Evolutionary conservation across 2,113 vertebrate genomes (phyloP).

Genomic region (Aegypius monachus): DNA sequence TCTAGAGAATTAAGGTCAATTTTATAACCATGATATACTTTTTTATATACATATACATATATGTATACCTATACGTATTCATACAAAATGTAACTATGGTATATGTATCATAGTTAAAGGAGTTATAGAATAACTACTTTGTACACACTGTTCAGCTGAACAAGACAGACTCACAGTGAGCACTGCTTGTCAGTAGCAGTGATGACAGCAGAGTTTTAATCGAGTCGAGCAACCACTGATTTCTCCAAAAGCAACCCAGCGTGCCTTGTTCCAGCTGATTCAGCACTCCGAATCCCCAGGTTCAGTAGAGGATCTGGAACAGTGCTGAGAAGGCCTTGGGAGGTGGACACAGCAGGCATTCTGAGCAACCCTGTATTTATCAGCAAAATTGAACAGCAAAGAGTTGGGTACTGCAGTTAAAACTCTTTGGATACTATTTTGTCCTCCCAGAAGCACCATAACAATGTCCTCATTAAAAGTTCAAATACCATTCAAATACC

Average conservation of each 20-base stretch:
- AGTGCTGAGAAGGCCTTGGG: neutral
- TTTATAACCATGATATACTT: neutral
- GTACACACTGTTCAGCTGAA: neutral
- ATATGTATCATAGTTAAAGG: neutral
- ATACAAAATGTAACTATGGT: neutral
- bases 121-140: neutral
- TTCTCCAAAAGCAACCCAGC: neutral
- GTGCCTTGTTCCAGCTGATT: neutral
- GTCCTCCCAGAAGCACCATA: neutral
- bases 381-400: neutral
- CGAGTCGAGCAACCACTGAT: accelerated
- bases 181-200: neutral
- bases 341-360: neutral
- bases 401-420: neutral
- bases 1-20: neutral
- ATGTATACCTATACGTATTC: neutral
- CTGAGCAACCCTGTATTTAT: neutral
- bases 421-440: neutral
- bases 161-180: neutral
- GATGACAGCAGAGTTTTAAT: neutral
- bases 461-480: neutral
- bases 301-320: neutral
- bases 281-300: neutral
- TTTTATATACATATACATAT: neutral
- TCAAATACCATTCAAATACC: neutral